These are phyloP conservation scores for Phoenoteleia sp. DNA, from an alignment of 2,888 invertebrate genomes.

Conservation along the genomic window DNA sequence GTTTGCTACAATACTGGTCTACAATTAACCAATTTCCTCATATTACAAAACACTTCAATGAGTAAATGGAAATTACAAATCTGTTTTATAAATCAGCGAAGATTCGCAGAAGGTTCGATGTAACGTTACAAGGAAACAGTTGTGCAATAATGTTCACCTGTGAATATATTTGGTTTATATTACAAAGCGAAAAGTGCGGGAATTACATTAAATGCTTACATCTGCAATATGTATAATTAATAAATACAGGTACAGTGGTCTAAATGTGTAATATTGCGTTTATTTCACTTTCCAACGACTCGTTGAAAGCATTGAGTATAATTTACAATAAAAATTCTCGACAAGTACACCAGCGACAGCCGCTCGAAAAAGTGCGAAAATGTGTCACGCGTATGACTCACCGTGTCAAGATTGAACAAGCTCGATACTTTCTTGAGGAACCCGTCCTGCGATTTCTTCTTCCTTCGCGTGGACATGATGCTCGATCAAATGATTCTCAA, in stretches of 20 bases:
- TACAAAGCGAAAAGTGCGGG: neutral
- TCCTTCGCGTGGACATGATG: constrained; percentile 90
- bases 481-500: constrained; percentile 22
- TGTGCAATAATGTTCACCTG: constrained; percentile 5
- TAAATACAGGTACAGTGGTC: too few relatives aligned
- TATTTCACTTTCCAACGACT: too few relatives aligned
- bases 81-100: too few relatives aligned
- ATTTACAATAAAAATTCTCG: neutral
- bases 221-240: too few relatives aligned
- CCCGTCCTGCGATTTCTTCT: constrained; percentile 90
- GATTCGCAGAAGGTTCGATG: neutral
- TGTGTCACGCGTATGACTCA: constrained; percentile 78
- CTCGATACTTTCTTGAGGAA: constrained; percentile 95
- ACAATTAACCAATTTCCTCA: too few relatives aligned
- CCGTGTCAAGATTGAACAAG: constrained; percentile 95
- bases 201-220: too few relatives aligned
- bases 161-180: neutral
- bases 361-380: constrained; percentile 31
- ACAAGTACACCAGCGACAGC: neutral
- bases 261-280: too few relatives aligned
- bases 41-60: too few relatives aligned
- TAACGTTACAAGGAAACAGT: neutral
- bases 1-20: too few relatives aligned
- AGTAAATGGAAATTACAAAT: too few relatives aligned
- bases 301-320: too few relatives aligned